Conservation (phyloP, 2,113 vertebrate species). For the Anolis carolinensis region DNA sequence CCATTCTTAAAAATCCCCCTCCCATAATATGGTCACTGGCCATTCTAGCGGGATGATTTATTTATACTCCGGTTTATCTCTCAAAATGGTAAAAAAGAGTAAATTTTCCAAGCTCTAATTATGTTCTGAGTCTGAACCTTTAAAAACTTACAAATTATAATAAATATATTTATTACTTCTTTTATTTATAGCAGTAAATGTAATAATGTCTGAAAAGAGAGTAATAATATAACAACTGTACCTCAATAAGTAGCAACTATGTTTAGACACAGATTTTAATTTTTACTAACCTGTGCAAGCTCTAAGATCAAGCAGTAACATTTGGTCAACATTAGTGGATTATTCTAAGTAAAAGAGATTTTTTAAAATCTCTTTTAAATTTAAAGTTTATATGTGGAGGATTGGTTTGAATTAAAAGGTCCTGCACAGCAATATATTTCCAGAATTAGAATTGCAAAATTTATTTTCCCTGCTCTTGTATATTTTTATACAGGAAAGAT, state of each 20-base stretch:
- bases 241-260: not conserved
- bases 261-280: not conserved
- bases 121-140: no score
- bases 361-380: not conserved
- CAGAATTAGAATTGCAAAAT: constrained; percentile 24
- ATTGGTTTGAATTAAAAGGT: constrained; percentile 10
- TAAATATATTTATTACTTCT: not conserved
- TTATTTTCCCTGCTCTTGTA: constrained; percentile 2
- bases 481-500: constrained; percentile 13
- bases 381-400: not conserved
- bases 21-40: no score
- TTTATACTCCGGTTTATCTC: no score
- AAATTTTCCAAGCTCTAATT: no score
- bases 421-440: constrained; percentile 11
- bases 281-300: not conserved
- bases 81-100: no score
- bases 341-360: not conserved
- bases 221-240: not conserved
- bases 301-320: not conserved
- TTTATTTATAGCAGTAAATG: not conserved
- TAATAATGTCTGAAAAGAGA: not conserved
- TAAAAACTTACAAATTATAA: no score
- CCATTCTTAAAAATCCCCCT: no score
- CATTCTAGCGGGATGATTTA: no score
- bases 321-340: not conserved